Percentiles rank a stretch among this genome's conserved stretches.
These are phyloP conservation scores for Cryptocephalus primarius DNA, from an alignment of 2,888 invertebrate species.

Conservation along the genomic window DNA sequence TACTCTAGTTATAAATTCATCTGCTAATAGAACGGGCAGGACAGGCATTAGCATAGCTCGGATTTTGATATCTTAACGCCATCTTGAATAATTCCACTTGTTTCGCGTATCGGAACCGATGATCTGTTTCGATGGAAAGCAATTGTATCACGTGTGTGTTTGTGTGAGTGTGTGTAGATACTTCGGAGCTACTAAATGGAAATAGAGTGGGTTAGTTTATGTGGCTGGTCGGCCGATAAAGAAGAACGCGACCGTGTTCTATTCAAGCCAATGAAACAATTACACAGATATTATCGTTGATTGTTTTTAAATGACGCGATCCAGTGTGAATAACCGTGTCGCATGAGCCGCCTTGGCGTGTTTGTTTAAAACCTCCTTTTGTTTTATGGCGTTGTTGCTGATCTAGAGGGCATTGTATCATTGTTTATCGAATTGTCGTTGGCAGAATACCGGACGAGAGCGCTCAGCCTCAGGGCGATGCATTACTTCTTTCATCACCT, in stretches of 20 bases:
- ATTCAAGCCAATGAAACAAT: slow-evolving; percentile 32
- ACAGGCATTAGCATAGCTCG: slow-evolving; percentile 26
- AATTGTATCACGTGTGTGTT: slow-evolving; percentile 29
- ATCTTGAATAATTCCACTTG: slow-evolving; percentile 35
- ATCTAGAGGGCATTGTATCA: not conserved
- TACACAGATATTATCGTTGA: slow-evolving; percentile 31
- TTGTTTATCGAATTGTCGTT: too few relatives aligned
- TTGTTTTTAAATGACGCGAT: slow-evolving; percentile 27
- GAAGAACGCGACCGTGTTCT: slow-evolving; percentile 24
- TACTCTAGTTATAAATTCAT: slow-evolving; percentile 18
- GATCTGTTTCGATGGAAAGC: slow-evolving; percentile 32
- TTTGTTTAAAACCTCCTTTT: slow-evolving; percentile 1
- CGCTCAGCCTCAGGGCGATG: too few relatives aligned
- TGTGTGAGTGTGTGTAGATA: slow-evolving; percentile 17
- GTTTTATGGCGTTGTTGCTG: not conserved
- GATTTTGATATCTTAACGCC: slow-evolving; percentile 24
- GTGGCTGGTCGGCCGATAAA: slow-evolving; percentile 17
- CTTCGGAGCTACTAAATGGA: slow-evolving; percentile 31
- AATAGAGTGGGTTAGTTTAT: slow-evolving; percentile 14
- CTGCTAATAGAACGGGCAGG: slow-evolving; percentile 18
- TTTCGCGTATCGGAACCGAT: slow-evolving; percentile 31
- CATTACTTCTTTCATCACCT: too few relatives aligned
- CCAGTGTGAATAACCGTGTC: slow-evolving; percentile 16
- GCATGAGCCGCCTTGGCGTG: not conserved
- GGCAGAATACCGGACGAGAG: too few relatives aligned